Percentiles rank a stretch among this genome's conserved stretches.
phyloP scores from a whole-genome alignment of 2,113 vertebrate genomes.

The Ardeotis arabs region DNA sequence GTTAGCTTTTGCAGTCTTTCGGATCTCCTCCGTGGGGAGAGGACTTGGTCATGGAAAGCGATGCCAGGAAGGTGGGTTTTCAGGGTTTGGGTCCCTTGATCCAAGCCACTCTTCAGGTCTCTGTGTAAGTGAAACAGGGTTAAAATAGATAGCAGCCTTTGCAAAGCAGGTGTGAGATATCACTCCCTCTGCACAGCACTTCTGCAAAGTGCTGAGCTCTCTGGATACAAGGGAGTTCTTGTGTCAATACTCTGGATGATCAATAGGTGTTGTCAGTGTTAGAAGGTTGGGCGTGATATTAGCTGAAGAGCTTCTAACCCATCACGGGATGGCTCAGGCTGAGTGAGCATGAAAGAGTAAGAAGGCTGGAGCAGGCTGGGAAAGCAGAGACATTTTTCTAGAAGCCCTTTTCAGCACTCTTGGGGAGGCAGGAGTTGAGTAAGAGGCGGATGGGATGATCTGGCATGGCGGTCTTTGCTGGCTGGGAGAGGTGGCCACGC shows the following conservation, averaged over 20 bases:
- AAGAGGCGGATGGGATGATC: not conserved
- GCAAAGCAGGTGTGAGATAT: not conserved
- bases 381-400: not conserved
- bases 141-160: not conserved
- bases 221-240: not conserved
- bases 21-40: not conserved
- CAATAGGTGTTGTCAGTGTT: not conserved
- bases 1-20: not conserved
- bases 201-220: constrained; percentile 4
- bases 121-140: not conserved
- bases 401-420: not conserved
- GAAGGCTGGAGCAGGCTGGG: not conserved
- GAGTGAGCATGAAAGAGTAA: not conserved
- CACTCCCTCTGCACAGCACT: not conserved
- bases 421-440: not conserved
- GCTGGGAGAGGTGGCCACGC: not conserved
- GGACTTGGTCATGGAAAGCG: not conserved
- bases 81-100: not conserved
- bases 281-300: not conserved
- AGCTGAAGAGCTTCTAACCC: not conserved
- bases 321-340: not conserved
- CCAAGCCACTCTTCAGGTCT: not conserved
- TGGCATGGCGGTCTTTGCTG: not conserved
- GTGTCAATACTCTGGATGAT: constrained; percentile 12
- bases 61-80: not conserved